Percentiles rank a stretch among this genome's conserved stretches.
phyloP scores from a whole-genome alignment of 2,113 vertebrate species.

The Psephotus haematonotus region DNA sequence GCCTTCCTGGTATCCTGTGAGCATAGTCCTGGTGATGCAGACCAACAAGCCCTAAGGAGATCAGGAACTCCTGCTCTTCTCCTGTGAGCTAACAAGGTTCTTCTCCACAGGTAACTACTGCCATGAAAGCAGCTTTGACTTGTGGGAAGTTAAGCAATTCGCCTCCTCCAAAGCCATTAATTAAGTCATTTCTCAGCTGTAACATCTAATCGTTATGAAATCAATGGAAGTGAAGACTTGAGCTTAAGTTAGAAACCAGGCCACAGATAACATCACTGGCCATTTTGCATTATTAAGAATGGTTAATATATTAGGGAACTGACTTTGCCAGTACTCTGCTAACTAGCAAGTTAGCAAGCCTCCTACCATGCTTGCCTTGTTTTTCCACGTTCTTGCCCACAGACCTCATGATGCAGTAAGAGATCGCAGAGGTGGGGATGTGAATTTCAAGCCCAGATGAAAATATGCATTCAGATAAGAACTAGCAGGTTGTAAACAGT shows the following conservation, averaged over 20 bases:
- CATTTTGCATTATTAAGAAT: neutral
- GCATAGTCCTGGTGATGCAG: rapidly evolving
- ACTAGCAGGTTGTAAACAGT: neutral
- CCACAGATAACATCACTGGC: neutral
- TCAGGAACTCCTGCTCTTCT: neutral
- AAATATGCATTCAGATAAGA: neutral
- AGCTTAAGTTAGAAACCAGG: constrained; percentile 27
- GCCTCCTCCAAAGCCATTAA: neutral
- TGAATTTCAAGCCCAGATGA: neutral
- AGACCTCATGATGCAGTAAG: neutral
- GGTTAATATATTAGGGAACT: neutral
- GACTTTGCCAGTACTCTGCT: neutral
- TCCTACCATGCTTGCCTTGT: neutral
- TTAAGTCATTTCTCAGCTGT: constrained; percentile 3
- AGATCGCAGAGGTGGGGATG: neutral
- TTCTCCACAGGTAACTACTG: neutral
- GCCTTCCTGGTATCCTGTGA: neutral
- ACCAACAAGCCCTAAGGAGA: neutral
- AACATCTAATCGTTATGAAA: constrained; percentile 24
- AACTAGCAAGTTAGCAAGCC: neutral
- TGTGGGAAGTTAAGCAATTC: neutral
- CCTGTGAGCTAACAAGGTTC: neutral
- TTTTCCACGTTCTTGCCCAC: neutral
- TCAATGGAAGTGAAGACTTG: neutral
- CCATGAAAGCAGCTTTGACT: neutral